Evolutionary conservation across 2,113 vertebrate species (phyloP).

Genomic region (Murina feae): DNA sequence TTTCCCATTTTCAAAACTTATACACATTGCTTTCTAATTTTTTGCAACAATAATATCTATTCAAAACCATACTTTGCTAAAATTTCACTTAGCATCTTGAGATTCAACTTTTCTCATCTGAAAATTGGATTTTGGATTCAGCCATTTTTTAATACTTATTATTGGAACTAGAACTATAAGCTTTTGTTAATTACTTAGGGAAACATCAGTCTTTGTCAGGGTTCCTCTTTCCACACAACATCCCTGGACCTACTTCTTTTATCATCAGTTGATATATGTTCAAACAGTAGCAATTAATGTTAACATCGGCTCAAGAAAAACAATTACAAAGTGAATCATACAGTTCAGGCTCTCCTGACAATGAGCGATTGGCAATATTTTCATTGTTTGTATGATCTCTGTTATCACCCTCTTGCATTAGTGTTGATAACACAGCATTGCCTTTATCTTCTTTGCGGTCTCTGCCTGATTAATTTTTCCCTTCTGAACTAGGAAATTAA

Average conservation of each 20-base stretch:
- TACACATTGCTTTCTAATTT: neutral
- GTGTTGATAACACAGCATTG: neutral
- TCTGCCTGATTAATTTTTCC: neutral
- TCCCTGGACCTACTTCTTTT: neutral
- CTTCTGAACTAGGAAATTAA: conserved; percentile 42
- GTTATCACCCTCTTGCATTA: neutral
- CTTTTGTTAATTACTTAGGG: conserved; percentile 21
- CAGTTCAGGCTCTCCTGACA: neutral
- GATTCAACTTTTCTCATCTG: neutral
- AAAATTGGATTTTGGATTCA: neutral
- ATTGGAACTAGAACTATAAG: conserved; percentile 26
- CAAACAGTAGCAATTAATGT: conserved; percentile 21
- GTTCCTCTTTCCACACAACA: neutral
- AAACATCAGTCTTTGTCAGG: neutral
- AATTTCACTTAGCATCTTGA: neutral
- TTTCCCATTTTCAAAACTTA: neutral
- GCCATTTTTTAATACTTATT: neutral
- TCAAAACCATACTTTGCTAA: neutral
- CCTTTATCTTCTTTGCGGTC: neutral
- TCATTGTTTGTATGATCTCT: neutral
- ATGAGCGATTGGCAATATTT: neutral
- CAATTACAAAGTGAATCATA: conserved; percentile 1
- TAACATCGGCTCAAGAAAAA: conserved; percentile 29
- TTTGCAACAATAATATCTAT: neutral
- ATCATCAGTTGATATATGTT: neutral